Evolutionary conservation across 2,797 vertebrate genomes (phyloP).

Genomic region (Melopsittacus undulatus): DNA sequence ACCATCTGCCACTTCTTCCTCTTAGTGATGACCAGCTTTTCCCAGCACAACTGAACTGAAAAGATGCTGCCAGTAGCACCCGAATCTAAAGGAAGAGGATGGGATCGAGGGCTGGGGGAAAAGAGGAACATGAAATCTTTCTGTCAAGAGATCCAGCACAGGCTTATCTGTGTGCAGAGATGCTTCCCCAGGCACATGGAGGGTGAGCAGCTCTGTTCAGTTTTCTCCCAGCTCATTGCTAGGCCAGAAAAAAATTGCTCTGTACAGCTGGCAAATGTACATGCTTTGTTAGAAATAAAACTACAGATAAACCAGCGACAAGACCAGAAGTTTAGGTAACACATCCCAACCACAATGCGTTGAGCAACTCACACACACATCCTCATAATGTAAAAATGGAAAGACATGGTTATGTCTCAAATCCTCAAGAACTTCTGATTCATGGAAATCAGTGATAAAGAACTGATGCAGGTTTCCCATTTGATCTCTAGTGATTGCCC

Average conservation of each 20-base stretch:
- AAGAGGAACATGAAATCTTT: not conserved
- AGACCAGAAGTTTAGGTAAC: not conserved
- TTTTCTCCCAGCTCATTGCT: not conserved
- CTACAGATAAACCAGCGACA: not conserved
- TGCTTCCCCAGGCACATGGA: not conserved
- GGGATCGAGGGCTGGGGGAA: not conserved
- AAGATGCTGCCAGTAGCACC: not conserved
- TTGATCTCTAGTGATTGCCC: not conserved
- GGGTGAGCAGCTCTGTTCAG: not conserved
- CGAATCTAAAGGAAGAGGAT: not conserved
- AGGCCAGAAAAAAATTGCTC: not conserved
- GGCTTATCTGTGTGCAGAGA: not conserved
- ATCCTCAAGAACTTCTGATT: not conserved
- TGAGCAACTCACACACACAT: not conserved
- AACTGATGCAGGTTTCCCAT: not conserved
- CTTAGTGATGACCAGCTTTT: not conserved
- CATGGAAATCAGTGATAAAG: not conserved
- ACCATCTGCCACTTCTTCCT: not conserved
- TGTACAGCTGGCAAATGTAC: not conserved
- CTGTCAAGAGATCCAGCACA: not conserved
- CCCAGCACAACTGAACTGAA: not conserved
- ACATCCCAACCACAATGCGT: not conserved
- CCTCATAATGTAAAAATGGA: not conserved
- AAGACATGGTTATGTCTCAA: not conserved
- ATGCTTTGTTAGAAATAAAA: not conserved